phyloP scores from a whole-genome alignment of 2,113 vertebrate species.

The Pseudonaja textilis region DNA sequence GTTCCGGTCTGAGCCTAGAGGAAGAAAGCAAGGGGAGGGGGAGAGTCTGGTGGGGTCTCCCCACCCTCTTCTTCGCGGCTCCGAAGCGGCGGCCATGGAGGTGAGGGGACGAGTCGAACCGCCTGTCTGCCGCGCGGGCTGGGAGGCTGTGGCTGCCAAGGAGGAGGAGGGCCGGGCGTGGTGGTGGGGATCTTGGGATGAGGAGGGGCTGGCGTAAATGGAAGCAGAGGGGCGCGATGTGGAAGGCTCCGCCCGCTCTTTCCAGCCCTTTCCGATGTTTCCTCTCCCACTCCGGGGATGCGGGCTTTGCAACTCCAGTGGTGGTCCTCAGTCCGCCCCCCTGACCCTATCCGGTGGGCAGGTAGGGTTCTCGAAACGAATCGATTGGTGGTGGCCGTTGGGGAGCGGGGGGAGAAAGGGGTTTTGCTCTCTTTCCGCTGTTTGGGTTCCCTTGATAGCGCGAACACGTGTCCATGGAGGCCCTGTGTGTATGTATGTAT shows the following conservation, averaged over 20 bases:
- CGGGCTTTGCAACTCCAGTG: not conserved
- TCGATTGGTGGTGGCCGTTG: not conserved
- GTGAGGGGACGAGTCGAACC: not conserved
- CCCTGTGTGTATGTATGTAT: too few species aligned
- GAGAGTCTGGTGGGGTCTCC: conserved; percentile 4
- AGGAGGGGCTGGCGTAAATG: not conserved
- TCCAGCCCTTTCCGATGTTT: not conserved
- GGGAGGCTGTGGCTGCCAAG: not conserved
- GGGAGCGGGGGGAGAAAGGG: not conserved
- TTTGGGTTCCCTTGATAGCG: not conserved
- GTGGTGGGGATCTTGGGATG: too few species aligned
- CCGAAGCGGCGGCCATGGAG: conserved; percentile 25
- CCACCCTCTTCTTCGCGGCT: not conserved
- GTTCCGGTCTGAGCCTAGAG: not conserved
- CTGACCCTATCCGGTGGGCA: not conserved
- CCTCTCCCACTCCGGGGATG: not conserved
- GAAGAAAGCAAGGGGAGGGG: not conserved
- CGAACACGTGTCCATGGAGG: not conserved
- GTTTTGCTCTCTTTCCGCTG: not conserved
- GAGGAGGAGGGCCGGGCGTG: not conserved
- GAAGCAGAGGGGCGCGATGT: not conserved
- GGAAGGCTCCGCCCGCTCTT: not conserved
- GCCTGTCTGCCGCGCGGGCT: not conserved
- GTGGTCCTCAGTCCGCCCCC: not conserved
- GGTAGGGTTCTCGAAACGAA: not conserved